Evolutionary conservation across 2,888 invertebrate genomes (phyloP), one percentile per base, ranked within the genome.

Genomic region (Stenoptilia bipunctidactyla): DNA sequence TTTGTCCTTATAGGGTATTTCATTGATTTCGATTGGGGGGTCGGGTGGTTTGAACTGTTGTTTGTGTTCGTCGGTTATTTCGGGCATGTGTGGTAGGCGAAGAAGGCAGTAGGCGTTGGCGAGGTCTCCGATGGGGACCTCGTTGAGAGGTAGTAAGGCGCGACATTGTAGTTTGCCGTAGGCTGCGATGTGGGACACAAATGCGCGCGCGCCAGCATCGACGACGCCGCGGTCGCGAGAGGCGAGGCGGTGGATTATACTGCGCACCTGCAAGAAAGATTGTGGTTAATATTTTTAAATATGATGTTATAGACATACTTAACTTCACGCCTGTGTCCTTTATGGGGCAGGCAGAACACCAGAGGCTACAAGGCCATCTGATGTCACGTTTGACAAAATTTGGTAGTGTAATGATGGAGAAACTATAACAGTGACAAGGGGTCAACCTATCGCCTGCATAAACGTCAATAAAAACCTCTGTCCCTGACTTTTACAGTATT

Each of bases 101-200:
- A 99, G 69, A 1, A 99, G 86, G 0, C 97, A 98, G 69, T 95
- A 99, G 38, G 93, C 91, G 40, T 89, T 90, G 0, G 95, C 98
- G 49, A 98, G 75, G 51, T 79, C 77, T 2, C 83, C 82, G 47
- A 98, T 77, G 51, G 97, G 92, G 14, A 98, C 76, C 63, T 98
- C 95, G 73, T 96, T 96, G 12, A 96, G 74, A 52, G 92, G 87
- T 46, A 99, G 86, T 38, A 98, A 89, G 33, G 98, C 86, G 56
- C 89, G 92, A 61, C 97, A 98, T 64, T 98, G 98, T 71, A 99
- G 98, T 68, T 98, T 98, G 9, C 90, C 90, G 70, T 99, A 99
- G 0, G 96, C 92, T 50, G 94, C 90, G 44, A 98, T 87, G 66
- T 95, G 97, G 0, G 98, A 98, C 0, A 99, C 98, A 73, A 96